These are phyloP conservation scores for Hyles lineata DNA, from an alignment of 2,888 invertebrate species.

Conservation along the genomic window DNA sequence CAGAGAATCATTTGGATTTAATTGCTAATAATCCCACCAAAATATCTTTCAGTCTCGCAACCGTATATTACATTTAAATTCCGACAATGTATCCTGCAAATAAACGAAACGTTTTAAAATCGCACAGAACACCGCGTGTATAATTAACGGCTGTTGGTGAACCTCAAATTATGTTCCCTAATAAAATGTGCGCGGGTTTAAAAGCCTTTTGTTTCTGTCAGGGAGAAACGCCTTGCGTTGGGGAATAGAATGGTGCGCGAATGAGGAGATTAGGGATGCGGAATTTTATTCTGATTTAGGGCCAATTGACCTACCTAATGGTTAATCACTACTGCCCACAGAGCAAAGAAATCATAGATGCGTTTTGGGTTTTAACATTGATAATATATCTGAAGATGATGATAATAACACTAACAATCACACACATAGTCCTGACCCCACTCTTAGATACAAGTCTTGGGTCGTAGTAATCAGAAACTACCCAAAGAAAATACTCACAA, in stretches of 20 bases:
- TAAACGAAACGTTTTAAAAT: constrained; percentile 29
- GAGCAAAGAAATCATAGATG: no score
- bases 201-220: constrained; percentile 39
- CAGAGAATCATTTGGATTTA: no score
- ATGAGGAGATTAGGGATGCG: background rate
- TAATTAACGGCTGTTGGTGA: constrained; percentile 47
- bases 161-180: constrained; percentile 49
- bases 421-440: no score
- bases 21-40: background rate
- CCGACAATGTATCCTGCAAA: constrained; percentile 22
- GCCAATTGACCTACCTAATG: no score
- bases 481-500: no score
- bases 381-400: no score
- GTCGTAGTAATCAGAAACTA: no score
- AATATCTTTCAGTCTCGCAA: background rate
- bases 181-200: constrained; percentile 38
- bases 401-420: no score
- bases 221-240: constrained; percentile 17
- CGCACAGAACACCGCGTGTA: constrained; percentile 36
- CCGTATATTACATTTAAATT: constrained; percentile 14
- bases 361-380: no score
- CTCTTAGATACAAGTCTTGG: no score
- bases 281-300: background rate
- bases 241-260: background rate
- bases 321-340: no score